Base-by-base conservation (phyloP, 2,113 vertebrate species). In the Mastomys coucha region DNA sequence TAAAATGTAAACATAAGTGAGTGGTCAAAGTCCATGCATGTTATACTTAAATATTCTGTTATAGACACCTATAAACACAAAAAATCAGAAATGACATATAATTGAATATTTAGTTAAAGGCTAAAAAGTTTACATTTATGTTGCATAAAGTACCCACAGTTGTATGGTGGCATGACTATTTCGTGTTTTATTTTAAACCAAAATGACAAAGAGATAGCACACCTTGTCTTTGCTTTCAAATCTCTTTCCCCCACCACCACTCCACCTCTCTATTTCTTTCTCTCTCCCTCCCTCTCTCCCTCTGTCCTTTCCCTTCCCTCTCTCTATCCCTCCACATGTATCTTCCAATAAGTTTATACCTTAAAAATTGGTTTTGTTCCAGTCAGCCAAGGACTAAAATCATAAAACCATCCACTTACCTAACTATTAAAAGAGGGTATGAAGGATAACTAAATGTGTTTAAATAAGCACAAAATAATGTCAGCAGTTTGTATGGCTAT, bases 401-500 rank as follows among this genome's bases (percentile, higher is more conserved):
- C 81, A 84, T 63, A 84, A 84, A 28, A 63, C 24, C 22, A 42
- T 84, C 42, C 24, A 63, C 56, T 63, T 58, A 96, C 96, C 93
- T 81, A 69, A 91, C 33, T 97, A 89, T 81, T 92, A 89, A 98
- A 96, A 96, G 97, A 98, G 92, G 81, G 95, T 92, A 97, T 86
- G 86, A 72, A 97, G 87, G 94, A 96, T 96, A 97, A 58, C 73
- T 96, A 73, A 84, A 45, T 91, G 88, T 92, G 97, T 93, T 97
- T 98, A 98, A 98, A 98, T 89, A 98, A 97, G 84, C 88, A 88
- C 31, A 97, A 97, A 98, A 98, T 98, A 96, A 96, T 93, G 95
- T 77, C 97, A 98, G 93, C 85, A 96, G 94, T 98, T 97, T 98
- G 58, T 89, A 95, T 93, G 91, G 92, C 39, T 91, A 60, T 65